Evolutionary conservation across 2,113 vertebrate genomes (phyloP).

Genomic region (Hemiscyllium ocellatum): DNA sequence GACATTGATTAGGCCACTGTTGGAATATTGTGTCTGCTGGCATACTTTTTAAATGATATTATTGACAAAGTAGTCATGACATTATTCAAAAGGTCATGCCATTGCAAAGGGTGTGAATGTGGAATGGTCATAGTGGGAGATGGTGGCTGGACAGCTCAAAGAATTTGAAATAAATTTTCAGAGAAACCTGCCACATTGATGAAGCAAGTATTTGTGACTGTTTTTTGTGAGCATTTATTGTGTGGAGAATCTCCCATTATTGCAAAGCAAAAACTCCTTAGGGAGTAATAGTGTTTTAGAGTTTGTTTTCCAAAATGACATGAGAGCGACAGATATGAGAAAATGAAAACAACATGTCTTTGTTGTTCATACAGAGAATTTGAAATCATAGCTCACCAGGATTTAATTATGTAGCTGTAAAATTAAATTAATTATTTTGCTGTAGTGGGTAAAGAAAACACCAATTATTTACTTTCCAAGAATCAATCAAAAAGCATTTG

Average conservation of each 20-base stretch:
- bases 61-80: neutral
- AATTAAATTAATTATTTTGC: neutral
- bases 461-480: constrained; percentile 6
- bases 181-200: neutral
- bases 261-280: neutral
- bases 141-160: neutral
- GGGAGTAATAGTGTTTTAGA: neutral
- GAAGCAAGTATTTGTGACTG: neutral
- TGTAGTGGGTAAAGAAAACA: neutral
- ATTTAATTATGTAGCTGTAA: neutral
- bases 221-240: neutral
- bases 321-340: neutral
- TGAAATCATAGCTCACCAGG: neutral
- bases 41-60: neutral
- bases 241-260: neutral
- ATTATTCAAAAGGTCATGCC: neutral
- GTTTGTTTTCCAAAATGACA: neutral
- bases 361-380: neutral
- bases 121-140: neutral
- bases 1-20: too few species aligned
- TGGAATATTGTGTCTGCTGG: neutral
- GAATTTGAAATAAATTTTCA: neutral
- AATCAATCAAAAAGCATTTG: neutral
- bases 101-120: neutral
- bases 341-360: neutral